Percentiles rank a stretch among this genome's conserved stretches.
These are phyloP conservation scores for Drosophila tani DNA, from an alignment of 1,140 invertebrate species.

Conservation along the genomic window DNA sequence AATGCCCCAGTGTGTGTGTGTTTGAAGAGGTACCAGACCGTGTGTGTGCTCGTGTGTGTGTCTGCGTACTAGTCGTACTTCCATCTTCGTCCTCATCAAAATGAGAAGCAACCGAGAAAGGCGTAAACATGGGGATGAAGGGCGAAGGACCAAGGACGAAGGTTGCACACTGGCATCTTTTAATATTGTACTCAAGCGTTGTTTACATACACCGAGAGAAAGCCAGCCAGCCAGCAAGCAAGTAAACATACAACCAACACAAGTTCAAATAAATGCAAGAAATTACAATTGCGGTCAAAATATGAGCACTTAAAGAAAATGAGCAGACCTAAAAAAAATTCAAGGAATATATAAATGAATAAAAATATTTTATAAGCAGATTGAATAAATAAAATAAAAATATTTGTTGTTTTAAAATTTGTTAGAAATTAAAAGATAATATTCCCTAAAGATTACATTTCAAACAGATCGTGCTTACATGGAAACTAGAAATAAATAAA, in stretches of 20 bases:
- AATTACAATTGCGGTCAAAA: not conserved
- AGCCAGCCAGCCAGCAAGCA: not conserved
- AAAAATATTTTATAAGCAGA: no score
- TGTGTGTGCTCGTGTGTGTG: not conserved
- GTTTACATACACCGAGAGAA: constrained; percentile 48
- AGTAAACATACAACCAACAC: not conserved
- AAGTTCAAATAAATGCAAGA: not conserved
- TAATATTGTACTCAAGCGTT: constrained; percentile 61
- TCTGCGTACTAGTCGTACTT: constrained; percentile 41
- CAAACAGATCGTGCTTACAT: no score
- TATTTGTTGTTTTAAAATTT: no score
- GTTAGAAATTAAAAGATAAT: no score
- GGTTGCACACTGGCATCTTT: constrained; percentile 46
- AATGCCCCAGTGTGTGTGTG: constrained; percentile 46
- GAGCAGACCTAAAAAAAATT: not conserved
- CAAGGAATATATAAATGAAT: not conserved
- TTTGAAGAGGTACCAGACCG: constrained; percentile 21
- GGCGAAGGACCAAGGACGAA: constrained; percentile 1
- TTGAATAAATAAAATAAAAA: no score
- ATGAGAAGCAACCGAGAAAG: constrained; percentile 35
- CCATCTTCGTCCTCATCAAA: constrained; percentile 46
- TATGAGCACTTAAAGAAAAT: not conserved
- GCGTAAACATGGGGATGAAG: constrained; percentile 21
- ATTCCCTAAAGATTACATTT: no score
- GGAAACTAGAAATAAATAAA: no score